Base-by-base conservation (phyloP, 2,797 vertebrate genomes). In the Myripristis jacobus region DNA sequence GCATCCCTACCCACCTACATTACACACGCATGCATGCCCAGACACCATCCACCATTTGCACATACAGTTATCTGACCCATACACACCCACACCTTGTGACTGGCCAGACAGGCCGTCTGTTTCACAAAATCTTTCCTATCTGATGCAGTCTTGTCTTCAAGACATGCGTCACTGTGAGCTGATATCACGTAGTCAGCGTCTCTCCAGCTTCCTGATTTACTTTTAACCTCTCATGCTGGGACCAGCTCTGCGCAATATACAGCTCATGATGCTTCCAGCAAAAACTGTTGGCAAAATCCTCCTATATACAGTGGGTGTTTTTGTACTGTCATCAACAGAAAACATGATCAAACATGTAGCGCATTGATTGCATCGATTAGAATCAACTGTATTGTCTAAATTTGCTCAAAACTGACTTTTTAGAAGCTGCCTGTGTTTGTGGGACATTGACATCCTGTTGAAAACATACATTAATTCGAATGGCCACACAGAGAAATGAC, bases 61-160 rank as follows among this genome's bases (percentile, higher is more conserved):
- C 57, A 70, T 38, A 76, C 73, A 79, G 63, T 79, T 73, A 65
- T 75, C 76, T 83, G 81, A 87, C 73, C 81, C 77, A 83, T 67
- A 86, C 85, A 70, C 84, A 80, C 81, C 66, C 85, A 82, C 81
- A 89, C 91, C 94, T 93, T 93, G 93, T 95, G 93, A 94, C 93
- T 70, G 81, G 47, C 90, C 92, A 93, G 93, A 94, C 93, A 62
- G 82, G 83, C 87, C 80, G 88, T 79, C 89, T 81, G 90, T 91
- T 90, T 92, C 91, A 92, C 87, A 77, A 91, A 92, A 88, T 93
- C 83, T 93, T 93, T 93, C 92, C 93, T 90, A 93, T 93, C 87
- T 89, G 91, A 92, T 92, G 88, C 81, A 77, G 91, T 85, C 83
- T 87, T 79, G 72, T 82, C 83, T 77, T 70, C 43, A 88, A 90